Conservation (phyloP, 2,888 invertebrate genomes). For the Apeira syringaria region DNA sequence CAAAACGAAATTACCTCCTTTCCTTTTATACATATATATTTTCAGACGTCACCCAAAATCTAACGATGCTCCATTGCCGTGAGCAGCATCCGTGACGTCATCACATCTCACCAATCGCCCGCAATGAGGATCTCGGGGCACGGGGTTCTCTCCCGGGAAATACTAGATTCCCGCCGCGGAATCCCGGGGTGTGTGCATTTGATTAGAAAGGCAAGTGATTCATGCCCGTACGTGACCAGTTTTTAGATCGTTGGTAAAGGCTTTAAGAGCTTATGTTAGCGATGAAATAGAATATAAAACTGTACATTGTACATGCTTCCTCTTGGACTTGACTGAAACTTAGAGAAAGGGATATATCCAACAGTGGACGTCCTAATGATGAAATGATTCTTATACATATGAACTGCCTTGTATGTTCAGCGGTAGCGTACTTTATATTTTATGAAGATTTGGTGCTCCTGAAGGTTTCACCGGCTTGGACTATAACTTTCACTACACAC, state of each 20-base stretch:
- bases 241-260: slow-evolving; percentile 21
- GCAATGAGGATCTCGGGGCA: slow-evolving; percentile 50
- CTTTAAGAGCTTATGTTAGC: not conserved
- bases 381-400: too few species aligned
- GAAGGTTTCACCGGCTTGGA: too few species aligned
- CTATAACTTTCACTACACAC: too few species aligned
- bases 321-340: too few species aligned
- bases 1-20: too few species aligned
- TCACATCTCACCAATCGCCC: slow-evolving; percentile 53
- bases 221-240: slow-evolving; percentile 37
- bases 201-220: slow-evolving; percentile 42
- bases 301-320: too few species aligned
- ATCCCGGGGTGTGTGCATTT: slow-evolving; percentile 41
- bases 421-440: too few species aligned
- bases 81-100: slow-evolving; percentile 42
- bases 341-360: too few species aligned
- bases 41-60: not conserved
- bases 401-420: too few species aligned
- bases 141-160: slow-evolving; percentile 31
- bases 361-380: too few species aligned
- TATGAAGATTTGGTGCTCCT: too few species aligned
- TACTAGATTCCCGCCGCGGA: slow-evolving; percentile 30
- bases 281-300: not conserved
- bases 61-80: not conserved
- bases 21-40: too few species aligned